Evolutionary conservation across 2,113 vertebrate genomes (phyloP), one percentile per base, ranked within the genome.

Genomic region (Bufo bufo): DNA sequence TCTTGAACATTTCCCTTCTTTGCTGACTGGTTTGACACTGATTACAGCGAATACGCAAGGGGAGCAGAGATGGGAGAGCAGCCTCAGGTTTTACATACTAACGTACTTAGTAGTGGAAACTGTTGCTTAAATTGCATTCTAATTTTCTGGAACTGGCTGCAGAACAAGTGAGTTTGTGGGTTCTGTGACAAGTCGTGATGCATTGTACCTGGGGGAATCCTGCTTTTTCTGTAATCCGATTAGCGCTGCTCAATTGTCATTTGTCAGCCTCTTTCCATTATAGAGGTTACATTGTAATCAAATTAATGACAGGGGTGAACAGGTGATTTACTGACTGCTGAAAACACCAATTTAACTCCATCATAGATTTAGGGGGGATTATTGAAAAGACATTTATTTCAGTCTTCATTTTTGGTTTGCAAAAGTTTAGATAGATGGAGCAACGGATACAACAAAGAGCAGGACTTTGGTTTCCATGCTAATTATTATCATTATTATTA

Each of bases 181-280:
- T 84, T 84, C 45, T 77, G 56, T 84, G 87, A 88, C 87, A 88
- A 88, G 81, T 84, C 81, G 59, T 88, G 87, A 88, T 88, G 87
- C 43, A 88, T 88, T 83, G 87, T 84, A 88, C 87, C 87, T 84
- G 87, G 58, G 87, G 87, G 87, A 88, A 78, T 78, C 81, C 87
- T 20, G 87, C 54, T 80, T 83, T 82, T 66, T 23, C 58, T n/a
- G 50, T 88, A 88, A 88, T 88, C 87, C 81, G 72, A 84, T 88
- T 88, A 88, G 81, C 72, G 14, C 80, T 54, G 87, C 63, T 88
- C 87, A 84, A 77, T 88, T 88, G 87, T 88, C 87, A 83, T 88
- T 82, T 84, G 80, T 88, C 87, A 66, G 80, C 61, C 87, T 82
- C 54, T 83, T 84, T 63, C 87, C 81, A 84, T 77, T 84, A 75